A percentile compares a stretch with the other conserved stretches of the same genome.
Conservation (phyloP, 2,113 vertebrate species). For the Sphaerodactylus townsendi region DNA sequence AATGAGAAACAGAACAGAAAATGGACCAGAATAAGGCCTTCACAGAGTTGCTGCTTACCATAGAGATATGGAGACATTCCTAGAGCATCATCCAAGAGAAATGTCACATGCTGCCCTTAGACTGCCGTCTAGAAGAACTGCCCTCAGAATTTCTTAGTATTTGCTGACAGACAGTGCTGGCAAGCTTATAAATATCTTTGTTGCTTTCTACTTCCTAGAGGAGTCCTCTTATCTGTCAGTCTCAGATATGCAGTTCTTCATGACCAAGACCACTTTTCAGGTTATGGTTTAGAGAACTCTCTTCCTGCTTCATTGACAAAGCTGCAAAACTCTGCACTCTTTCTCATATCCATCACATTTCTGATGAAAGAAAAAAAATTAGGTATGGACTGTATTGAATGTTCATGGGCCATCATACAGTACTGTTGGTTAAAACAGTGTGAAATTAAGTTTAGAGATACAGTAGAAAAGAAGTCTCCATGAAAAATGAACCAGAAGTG, state of each 20-base stretch:
- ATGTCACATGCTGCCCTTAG: no score
- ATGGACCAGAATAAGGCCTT: no score
- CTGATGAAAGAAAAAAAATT: not conserved
- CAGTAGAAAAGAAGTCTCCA: not conserved
- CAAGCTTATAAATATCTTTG: not conserved
- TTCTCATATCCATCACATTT: constrained; percentile 12
- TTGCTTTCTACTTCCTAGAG: not conserved
- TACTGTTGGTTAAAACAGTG: constrained; percentile 7
- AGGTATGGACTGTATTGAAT: constrained; percentile 9
- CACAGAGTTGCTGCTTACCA: no score
- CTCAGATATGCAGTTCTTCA: not conserved
- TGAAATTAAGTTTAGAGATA: constrained; percentile 42
- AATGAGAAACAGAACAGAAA: no score
- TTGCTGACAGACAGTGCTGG: no score
- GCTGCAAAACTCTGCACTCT: not conserved
- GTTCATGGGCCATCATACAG: constrained; percentile 28
- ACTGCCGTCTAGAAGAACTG: not conserved
- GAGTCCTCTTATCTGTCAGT: not conserved
- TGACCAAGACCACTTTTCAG: not conserved
- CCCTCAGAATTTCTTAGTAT: no score
- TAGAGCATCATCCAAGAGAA: no score
- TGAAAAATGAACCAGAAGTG: constrained; percentile 15
- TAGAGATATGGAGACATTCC: no score
- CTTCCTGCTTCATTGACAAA: not conserved
- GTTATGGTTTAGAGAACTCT: not conserved